phyloP scores from a whole-genome alignment of 30 jellyfish, hydroid and myxozoan species.

The Turritopsis rubra region DNA sequence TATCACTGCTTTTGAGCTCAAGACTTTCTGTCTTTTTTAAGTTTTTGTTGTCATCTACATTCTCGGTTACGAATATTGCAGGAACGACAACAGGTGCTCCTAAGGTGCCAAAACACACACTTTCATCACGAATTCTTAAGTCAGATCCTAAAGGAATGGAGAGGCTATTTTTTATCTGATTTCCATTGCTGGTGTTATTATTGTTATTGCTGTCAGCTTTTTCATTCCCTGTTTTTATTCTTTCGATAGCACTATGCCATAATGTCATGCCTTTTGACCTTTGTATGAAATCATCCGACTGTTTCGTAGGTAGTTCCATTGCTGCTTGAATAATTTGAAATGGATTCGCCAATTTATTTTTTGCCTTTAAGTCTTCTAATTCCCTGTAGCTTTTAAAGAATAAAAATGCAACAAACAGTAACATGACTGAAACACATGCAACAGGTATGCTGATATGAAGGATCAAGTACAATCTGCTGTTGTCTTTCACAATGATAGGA shows the following conservation, averaged over 20 bases:
- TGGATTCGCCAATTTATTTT: neutral
- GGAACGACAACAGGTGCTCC: conserved; percentile 10
- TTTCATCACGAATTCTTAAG: neutral
- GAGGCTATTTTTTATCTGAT: neutral
- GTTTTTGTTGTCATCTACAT: neutral
- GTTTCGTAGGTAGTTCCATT: neutral
- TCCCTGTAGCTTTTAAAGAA: conserved; percentile 11
- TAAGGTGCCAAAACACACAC: neutral
- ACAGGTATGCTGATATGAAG: conserved; percentile 4
- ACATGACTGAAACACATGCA: conserved; percentile 17
- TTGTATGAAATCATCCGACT: neutral
- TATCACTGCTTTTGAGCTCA: neutral
- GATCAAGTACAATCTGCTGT: neutral
- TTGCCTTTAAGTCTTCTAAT: neutral
- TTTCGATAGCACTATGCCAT: conserved; percentile 17
- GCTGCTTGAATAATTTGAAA: conserved; percentile 26
- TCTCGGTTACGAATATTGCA: neutral
- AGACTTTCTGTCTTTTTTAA: neutral
- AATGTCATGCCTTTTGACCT: conserved; percentile 12
- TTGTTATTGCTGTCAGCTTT: neutral
- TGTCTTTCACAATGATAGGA: conserved; percentile 5
- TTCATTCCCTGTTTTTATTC: neutral
- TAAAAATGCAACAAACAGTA: conserved; percentile 7
- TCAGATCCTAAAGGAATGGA: neutral
- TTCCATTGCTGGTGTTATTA: neutral